phyloP scores from a whole-genome alignment of 2,888 invertebrate species.

The Tiliacea aurago region DNA sequence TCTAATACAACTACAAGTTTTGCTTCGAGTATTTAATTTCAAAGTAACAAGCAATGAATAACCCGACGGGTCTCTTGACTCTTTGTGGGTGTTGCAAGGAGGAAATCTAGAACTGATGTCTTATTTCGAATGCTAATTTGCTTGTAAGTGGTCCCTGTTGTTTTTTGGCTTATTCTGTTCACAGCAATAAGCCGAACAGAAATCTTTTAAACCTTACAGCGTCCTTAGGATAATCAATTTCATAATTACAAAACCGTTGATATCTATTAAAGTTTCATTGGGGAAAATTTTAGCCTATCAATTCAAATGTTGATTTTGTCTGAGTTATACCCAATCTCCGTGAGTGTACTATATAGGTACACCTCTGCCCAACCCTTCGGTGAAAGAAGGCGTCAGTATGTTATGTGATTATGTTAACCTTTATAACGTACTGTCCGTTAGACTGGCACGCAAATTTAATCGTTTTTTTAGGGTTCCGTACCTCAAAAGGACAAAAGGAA shows the following conservation, averaged over 20 bases:
- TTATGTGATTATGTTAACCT: too few species aligned
- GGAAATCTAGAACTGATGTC: slow-evolving; percentile 32
- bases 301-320: neutral
- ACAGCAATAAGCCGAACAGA: neutral
- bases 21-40: slow-evolving; percentile 40
- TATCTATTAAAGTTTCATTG: neutral
- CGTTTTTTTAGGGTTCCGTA: too few species aligned
- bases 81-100: slow-evolving; percentile 19
- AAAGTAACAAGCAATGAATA: slow-evolving; percentile 9
- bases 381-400: too few species aligned
- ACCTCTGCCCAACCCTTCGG: too few species aligned
- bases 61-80: neutral
- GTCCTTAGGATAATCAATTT: neutral
- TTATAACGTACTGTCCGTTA: neutral
- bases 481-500: too few species aligned
- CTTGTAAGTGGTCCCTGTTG: neutral
- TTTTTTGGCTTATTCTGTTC: neutral
- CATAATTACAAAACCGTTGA: neutral
- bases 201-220: neutral
- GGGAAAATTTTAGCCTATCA: neutral
- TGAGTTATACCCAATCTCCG: neutral
- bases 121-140: slow-evolving; percentile 25
- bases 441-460: neutral
- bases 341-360: too few species aligned
- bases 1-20: slow-evolving; percentile 38